These are phyloP conservation scores for Apaloderma vittatum DNA, from an alignment of 2,113 vertebrate species.

Conservation along the genomic window DNA sequence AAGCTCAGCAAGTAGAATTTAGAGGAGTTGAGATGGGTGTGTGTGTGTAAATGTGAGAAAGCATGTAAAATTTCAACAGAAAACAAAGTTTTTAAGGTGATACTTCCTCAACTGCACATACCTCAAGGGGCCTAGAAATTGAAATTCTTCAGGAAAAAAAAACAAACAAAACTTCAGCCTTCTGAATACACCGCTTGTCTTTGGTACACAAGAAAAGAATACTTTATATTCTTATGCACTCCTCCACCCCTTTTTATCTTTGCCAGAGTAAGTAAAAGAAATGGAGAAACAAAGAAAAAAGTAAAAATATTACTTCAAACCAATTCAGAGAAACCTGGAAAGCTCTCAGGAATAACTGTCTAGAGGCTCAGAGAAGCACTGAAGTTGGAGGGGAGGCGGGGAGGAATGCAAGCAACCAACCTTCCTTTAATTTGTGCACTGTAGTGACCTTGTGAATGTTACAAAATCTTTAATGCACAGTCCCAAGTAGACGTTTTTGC, in stretches of 20 bases:
- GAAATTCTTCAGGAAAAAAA: conserved; percentile 17
- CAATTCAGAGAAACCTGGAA: neutral
- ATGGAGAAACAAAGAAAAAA: neutral
- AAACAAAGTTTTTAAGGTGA: conserved; percentile 12
- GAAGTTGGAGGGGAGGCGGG: neutral
- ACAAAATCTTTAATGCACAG: neutral
- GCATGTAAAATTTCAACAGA: conserved; percentile 19
- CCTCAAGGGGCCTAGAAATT: conserved; percentile 18
- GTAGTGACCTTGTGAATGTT: neutral
- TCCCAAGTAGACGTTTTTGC: neutral
- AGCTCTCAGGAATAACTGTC: neutral
- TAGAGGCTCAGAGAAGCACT: neutral
- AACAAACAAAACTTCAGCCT: conserved; percentile 39
- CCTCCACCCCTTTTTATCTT: neutral
- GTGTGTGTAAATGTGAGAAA: neutral
- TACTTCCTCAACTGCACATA: neutral
- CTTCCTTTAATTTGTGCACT: neutral
- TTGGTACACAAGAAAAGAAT: conserved; percentile 58
- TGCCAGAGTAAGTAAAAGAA: neutral
- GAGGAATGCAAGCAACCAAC: neutral
- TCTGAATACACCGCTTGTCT: conserved; percentile 40
- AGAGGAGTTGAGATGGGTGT: accelerated
- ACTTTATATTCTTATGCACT: neutral
- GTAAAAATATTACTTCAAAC: conserved; percentile 20
- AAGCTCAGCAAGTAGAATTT: neutral